These are phyloP conservation scores for Drosophila eohydei DNA, from an alignment of 2,888 invertebrate species.

Conservation along the genomic window DNA sequence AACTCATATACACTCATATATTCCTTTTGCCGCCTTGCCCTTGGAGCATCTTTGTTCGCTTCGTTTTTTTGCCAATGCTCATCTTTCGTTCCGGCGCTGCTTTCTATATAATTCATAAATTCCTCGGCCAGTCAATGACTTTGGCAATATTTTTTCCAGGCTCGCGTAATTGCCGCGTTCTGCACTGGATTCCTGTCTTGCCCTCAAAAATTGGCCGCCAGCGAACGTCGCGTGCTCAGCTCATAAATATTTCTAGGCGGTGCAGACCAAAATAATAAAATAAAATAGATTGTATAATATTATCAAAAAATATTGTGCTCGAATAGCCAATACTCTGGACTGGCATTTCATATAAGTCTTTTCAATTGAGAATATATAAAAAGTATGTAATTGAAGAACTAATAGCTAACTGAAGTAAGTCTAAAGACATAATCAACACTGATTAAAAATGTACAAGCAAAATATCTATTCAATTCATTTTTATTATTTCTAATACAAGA, in stretches of 20 bases:
- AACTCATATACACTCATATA: slow-evolving; percentile 76
- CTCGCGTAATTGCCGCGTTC: slow-evolving; percentile 65
- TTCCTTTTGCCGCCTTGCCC: slow-evolving; percentile 40
- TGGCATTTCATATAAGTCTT: no score
- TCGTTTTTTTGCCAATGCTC: slow-evolving; percentile 9
- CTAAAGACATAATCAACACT: no score
- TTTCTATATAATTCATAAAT: slow-evolving; percentile 69
- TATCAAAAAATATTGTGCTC: neutral
- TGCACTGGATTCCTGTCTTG: slow-evolving; percentile 59
- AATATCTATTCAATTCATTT: neutral
- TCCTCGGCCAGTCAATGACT: slow-evolving; percentile 69
- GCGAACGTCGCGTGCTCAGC: slow-evolving; percentile 51
- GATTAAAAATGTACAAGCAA: no score
- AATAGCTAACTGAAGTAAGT: no score
- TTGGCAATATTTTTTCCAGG: slow-evolving; percentile 58
- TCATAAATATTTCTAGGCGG: slow-evolving; percentile 72
- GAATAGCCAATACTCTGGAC: neutral
- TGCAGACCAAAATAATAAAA: slow-evolving; percentile 22
- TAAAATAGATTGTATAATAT: slow-evolving; percentile 1
- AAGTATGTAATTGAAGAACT: neutral
- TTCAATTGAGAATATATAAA: no score
- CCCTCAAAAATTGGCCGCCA: slow-evolving; percentile 61
- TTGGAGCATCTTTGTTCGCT: slow-evolving; percentile 4
- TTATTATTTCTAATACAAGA: no score
- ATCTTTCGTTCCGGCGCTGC: neutral